Evolutionary conservation across 2,113 vertebrate genomes (phyloP).

Genomic region (Uropsilus gracilis): DNA sequence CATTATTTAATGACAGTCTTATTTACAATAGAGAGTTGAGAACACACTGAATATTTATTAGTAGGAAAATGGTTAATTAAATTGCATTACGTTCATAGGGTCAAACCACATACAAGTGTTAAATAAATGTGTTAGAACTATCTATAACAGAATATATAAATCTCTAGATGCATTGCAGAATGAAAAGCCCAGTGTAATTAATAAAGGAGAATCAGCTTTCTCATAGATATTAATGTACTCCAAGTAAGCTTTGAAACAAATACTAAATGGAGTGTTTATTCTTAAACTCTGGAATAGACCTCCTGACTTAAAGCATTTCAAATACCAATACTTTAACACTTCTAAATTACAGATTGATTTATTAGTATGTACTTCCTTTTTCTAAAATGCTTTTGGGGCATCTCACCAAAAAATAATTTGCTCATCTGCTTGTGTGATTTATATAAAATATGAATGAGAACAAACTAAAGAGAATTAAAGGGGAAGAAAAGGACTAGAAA

Average conservation of each 20-base stretch:
- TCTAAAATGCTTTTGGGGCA: not conserved
- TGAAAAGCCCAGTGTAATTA: not conserved
- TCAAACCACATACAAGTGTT: not conserved
- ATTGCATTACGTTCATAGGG: not conserved
- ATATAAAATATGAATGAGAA: slow-evolving; percentile 1
- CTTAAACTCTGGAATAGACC: not conserved
- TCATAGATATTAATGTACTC: not conserved
- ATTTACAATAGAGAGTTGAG: not conserved
- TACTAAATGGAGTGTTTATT: not conserved
- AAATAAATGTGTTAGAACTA: not conserved
- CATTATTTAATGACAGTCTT: not conserved
- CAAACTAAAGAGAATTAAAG: not conserved
- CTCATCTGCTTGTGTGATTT: not conserved
- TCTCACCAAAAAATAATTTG: slow-evolving; percentile 29
- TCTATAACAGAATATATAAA: not conserved
- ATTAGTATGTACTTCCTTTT: not conserved
- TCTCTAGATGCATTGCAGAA: not conserved
- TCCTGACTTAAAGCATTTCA: slow-evolving; percentile 2
- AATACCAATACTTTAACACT: slow-evolving; percentile 21
- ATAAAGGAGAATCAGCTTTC: slow-evolving; percentile 2
- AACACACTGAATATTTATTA: not conserved
- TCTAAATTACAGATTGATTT: slow-evolving; percentile 16
- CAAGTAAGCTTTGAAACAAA: not conserved
- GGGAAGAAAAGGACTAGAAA: not conserved
- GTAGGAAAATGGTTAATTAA: not conserved